Evolutionary conservation across 2,113 vertebrate genomes (phyloP), one percentile per base, ranked within the genome.

Genomic region (Typhlomys cinereus): DNA sequence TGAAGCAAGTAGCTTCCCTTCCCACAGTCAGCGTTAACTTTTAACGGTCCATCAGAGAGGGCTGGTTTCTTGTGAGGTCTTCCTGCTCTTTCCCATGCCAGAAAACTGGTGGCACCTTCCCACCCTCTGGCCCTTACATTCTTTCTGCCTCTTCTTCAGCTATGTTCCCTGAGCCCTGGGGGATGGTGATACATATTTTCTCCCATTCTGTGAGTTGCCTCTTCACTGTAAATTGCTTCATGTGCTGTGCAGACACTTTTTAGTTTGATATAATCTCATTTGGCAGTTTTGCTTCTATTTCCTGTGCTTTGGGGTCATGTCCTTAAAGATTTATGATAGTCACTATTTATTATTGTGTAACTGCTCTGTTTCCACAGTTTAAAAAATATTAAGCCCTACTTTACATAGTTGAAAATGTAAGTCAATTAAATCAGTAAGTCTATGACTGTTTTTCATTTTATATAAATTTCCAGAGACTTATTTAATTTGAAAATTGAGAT

Each of bases 401-500:
- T 82, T 39, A 57, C 59, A 46, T 62, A 69, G 69, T 79, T 93
- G 79, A 71, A 91, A 86, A 70, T 62, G 41, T 48, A 91, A 91
- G 18, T 46, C 34, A 50, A 52, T 88, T 67, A 21, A 67, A 78
- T 84, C 90, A 88, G 52, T 83, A 78, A 79, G 13, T 85, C 39
- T 36, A 69, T 57, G 74, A 69, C 52, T 59, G 41, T 14, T 88
- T 94, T 93, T 88, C 46, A 88, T 61, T 94, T 88, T 83, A 82
- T 36, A 69, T 7, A 41, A 27, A 23, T 85, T 57, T 92, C 79
- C 41, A 79, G 57, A 41, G 36, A 74, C 88, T 39, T 31, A 18
- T 74, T 96, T 76, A 85, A 78, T 78, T 85, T 88, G 50, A 87
- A 94, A 92, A 85, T 69, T 70, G 66, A 69, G 81, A 41, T 44